Conservation (phyloP, 2,113 vertebrate genomes). For the Pseudopodoces humilis region DNA sequence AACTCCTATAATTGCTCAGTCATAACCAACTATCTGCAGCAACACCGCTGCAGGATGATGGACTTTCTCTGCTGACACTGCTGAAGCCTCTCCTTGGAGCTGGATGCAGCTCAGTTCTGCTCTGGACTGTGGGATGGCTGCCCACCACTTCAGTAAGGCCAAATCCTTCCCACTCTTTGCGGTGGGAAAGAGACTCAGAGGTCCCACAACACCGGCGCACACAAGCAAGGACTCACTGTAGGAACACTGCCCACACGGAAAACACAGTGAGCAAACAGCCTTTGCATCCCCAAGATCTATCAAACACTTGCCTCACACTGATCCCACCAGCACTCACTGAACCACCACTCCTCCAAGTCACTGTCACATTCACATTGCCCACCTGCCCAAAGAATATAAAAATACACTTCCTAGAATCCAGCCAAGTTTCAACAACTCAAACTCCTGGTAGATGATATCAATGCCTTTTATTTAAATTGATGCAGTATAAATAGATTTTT, state of each 20-base stretch:
- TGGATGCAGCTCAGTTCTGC: neutral
- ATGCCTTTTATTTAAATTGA: neutral
- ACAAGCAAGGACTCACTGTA: neutral
- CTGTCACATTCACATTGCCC: neutral
- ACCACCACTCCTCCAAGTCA: neutral
- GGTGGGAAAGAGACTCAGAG: neutral
- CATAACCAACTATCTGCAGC: neutral
- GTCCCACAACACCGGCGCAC: neutral
- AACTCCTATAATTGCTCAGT: neutral
- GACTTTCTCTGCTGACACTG: neutral
- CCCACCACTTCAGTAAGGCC: neutral
- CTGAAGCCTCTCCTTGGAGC: neutral
- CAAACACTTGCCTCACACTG: neutral
- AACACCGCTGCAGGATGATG: fast-evolving
- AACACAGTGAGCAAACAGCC: neutral
- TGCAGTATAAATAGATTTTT: neutral
- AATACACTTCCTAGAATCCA: neutral
- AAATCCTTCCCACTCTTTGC: neutral
- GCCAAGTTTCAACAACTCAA: neutral
- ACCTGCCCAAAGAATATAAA: neutral
- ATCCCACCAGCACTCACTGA: neutral
- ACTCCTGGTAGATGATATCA: neutral
- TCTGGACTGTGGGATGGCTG: neutral
- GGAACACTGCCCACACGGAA: neutral
- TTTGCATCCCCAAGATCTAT: neutral